These are phyloP conservation scores for Aelia acuminata DNA, from an alignment of 2,888 invertebrate species.

Conservation along the genomic window DNA sequence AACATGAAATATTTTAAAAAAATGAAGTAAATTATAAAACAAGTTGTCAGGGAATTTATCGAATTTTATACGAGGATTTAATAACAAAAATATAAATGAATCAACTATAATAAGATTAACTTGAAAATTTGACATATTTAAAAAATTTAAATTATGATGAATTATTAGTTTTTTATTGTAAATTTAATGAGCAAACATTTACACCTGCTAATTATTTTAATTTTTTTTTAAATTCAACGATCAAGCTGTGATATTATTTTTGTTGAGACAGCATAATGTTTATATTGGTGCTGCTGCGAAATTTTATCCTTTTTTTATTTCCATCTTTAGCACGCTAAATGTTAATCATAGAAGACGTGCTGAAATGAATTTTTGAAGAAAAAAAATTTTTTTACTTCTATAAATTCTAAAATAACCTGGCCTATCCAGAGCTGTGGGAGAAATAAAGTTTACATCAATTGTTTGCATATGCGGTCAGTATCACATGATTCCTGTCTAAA, in stretches of 20 bases:
- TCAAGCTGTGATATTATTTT: constrained; percentile 26
- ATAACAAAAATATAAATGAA: too few relatives aligned
- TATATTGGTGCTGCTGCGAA: constrained; percentile 50
- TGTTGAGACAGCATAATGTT: constrained; percentile 36
- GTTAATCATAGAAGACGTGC: constrained; percentile 47
- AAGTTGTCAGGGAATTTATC: too few relatives aligned
- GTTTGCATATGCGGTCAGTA: background rate
- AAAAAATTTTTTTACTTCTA: background rate
- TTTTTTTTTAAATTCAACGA: background rate
- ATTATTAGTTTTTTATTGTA: background rate
- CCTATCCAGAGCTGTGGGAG: background rate
- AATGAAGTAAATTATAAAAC: too few relatives aligned
- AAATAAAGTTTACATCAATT: background rate
- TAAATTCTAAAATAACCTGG: background rate
- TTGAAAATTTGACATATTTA: background rate
- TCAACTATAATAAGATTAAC: too few relatives aligned
- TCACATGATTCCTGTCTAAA: constrained; percentile 7
- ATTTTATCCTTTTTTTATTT: background rate
- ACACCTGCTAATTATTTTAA: background rate
- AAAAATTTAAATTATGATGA: background rate
- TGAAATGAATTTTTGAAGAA: background rate
- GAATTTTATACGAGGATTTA: too few relatives aligned
- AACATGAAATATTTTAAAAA: too few relatives aligned
- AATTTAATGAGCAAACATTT: too few relatives aligned
- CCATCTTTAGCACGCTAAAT: constrained; percentile 47